phyloP scores from a whole-genome alignment of 2,113 vertebrate species.

The Anolis carolinensis region DNA sequence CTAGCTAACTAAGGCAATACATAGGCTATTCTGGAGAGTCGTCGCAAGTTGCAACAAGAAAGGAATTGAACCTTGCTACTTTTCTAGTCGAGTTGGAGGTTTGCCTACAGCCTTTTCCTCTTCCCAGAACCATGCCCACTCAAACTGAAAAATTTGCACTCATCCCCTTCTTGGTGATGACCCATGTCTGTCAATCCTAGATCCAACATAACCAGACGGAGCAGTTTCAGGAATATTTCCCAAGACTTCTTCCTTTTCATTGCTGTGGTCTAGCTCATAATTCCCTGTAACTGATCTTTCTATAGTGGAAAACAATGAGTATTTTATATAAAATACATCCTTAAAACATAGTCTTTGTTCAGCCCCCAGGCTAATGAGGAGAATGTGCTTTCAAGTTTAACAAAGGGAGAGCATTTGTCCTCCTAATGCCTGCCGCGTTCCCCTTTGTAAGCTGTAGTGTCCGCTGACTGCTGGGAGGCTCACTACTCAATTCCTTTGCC shows the following conservation, averaged over 20 bases:
- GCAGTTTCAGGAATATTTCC: too few species aligned
- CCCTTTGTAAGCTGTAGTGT: rapidly evolving
- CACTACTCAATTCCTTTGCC: slow-evolving; percentile 51
- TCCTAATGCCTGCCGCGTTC: neutral
- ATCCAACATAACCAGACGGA: too few species aligned
- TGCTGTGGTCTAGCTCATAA: rapidly evolving
- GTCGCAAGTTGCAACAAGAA: too few species aligned
- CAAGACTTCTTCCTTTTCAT: neutral
- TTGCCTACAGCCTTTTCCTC: too few species aligned
- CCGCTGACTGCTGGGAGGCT: neutral
- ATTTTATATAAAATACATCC: neutral
- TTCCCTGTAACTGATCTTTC: neutral
- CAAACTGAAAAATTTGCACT: too few species aligned
- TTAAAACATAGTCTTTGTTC: neutral
- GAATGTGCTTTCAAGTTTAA: neutral
- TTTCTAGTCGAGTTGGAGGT: too few species aligned
- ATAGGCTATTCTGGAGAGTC: too few species aligned
- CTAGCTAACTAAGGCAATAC: too few species aligned
- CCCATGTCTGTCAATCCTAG: too few species aligned
- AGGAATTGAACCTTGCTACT: too few species aligned
- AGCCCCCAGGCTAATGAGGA: slow-evolving; percentile 27
- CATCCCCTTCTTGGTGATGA: too few species aligned
- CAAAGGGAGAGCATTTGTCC: neutral
- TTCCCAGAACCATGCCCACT: too few species aligned
- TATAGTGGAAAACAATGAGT: neutral